Conservation (phyloP, 2,888 invertebrate genomes). For the Drosophila heteroneura region DNA sequence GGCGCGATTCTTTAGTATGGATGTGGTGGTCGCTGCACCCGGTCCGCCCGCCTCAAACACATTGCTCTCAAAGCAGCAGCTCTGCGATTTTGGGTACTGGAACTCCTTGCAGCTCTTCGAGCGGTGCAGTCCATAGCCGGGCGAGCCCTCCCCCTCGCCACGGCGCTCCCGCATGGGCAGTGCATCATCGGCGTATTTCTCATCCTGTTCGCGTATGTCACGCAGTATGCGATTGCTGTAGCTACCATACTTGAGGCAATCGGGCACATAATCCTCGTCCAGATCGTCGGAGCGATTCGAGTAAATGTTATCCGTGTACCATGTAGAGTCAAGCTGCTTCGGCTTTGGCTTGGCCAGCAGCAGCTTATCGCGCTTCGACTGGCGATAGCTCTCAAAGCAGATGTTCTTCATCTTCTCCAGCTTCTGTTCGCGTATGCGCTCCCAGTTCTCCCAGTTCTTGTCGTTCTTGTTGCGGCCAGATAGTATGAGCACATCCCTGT, state of each 20-base stretch:
- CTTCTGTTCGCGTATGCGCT: constrained; percentile 85
- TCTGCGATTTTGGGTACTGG: constrained; percentile 85
- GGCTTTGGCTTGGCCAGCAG: constrained; percentile 83
- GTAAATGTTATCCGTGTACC: constrained; percentile 86
- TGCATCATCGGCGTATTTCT: constrained; percentile 71
- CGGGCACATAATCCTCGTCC: constrained; percentile 84
- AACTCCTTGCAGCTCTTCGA: constrained; percentile 85
- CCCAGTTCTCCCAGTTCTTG: constrained; percentile 86
- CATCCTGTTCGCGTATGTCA: constrained; percentile 84
- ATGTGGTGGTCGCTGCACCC: constrained; percentile 63
- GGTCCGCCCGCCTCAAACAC: constrained; percentile 70
- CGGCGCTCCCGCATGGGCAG: constrained; percentile 67
- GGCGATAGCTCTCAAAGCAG: constrained; percentile 85
- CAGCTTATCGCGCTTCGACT: constrained; percentile 84
- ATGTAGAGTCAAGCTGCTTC: constrained; percentile 84
- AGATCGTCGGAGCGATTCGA: constrained; percentile 85
- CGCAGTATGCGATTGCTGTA: constrained; percentile 80
- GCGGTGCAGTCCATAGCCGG: constrained; percentile 82
- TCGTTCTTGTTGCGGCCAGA: constrained; percentile 83
- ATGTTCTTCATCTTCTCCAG: constrained; percentile 85
- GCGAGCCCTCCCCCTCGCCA: constrained; percentile 81
- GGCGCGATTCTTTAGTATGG: constrained; percentile 80
- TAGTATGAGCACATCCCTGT: constrained; percentile 66
- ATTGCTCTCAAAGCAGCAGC: constrained; percentile 84
- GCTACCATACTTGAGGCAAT: constrained; percentile 83